Evolutionary conservation across 2,888 invertebrate genomes (phyloP).

Genomic region (Epinotia ramella): DNA sequence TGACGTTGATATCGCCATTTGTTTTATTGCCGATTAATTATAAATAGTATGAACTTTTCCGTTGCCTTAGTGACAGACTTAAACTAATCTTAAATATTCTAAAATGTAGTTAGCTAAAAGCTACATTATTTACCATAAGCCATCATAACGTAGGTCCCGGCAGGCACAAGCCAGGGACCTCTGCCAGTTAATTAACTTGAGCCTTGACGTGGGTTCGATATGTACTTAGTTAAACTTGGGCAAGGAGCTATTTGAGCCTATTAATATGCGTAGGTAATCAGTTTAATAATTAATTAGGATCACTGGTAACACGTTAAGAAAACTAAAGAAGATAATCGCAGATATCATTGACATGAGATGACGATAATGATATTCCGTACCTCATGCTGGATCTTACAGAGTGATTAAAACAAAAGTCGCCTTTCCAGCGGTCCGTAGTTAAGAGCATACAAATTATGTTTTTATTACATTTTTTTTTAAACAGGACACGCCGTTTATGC

Average conservation of each 20-base stretch:
- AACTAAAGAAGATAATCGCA: background rate
- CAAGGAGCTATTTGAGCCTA: slow-evolving; percentile 16
- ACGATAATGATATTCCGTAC: background rate
- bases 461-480: too few relatives aligned
- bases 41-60: too few relatives aligned
- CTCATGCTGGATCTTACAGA: too few relatives aligned
- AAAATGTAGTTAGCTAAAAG: slow-evolving; percentile 32
- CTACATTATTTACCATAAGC: slow-evolving; percentile 49
- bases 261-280: slow-evolving; percentile 30
- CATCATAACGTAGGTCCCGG: slow-evolving; percentile 51
- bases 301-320: background rate
- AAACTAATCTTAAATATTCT: background rate
- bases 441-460: too few relatives aligned
- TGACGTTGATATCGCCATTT: too few relatives aligned
- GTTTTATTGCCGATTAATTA: too few relatives aligned
- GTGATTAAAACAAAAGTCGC: too few relatives aligned
- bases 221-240: slow-evolving; percentile 43
- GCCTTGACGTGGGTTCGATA: slow-evolving; percentile 57
- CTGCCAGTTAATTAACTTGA: slow-evolving; percentile 56
- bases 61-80: too few relatives aligned
- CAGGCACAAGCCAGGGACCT: slow-evolving; percentile 51
- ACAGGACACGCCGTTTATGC: too few relatives aligned
- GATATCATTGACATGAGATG: background rate
- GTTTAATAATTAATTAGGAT: slow-evolving; percentile 10
- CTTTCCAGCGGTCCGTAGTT: too few relatives aligned